Evolutionary conservation across 1,140 invertebrate genomes (phyloP), one percentile per base, ranked within the genome.

Genomic region (Cydia fagiglandana): DNA sequence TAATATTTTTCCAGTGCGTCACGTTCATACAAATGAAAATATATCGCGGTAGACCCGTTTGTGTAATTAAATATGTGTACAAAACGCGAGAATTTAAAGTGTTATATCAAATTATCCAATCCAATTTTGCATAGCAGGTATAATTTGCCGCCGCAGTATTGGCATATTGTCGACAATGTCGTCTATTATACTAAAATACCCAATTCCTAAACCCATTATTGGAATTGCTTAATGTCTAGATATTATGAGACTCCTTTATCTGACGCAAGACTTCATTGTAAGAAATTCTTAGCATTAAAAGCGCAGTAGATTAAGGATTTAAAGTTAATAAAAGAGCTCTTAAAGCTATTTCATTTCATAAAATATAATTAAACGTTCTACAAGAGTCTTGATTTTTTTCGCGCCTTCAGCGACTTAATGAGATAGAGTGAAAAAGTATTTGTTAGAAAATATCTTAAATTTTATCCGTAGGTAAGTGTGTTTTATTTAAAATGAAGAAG

Each of bases 271-370:
- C 30, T 70, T 70, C 34, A 70, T 70, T 70, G 56, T 61, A 38
- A 70, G 34, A 45, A 70, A 70, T n/a, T 70, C 66, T 38, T 70
- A 7, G 66, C 66, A 17, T 38, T 41, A 38, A 70, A 38, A 38
- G 5, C 34, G 30, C 66, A 41, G 30, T 70, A 17, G 34, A 38
- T 17, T 66, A 38, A 70, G 34, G 34, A 38, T 20, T 70, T 17
- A 41, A 38, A 70, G 66, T 70, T 70, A 15, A 41, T 70, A 70
- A 70, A 38, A 38, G 28, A 70, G 66, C 34, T 45, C 17, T 70
- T 38, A 10, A 70, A 34, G 34, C 66, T 7, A n/a, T 38, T 70
- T 70, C 34, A n/a, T 70, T 38, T 13, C 15, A 70, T 70, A 61
- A 61, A 70, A 70, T 41, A 17, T 41, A 70, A 70, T 45, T 70